A percentile compares a stretch with the other conserved stretches of the same genome.
These are phyloP conservation scores for Orussus abietinus DNA, from an alignment of 1,140 invertebrate species.

Conservation along the genomic window DNA sequence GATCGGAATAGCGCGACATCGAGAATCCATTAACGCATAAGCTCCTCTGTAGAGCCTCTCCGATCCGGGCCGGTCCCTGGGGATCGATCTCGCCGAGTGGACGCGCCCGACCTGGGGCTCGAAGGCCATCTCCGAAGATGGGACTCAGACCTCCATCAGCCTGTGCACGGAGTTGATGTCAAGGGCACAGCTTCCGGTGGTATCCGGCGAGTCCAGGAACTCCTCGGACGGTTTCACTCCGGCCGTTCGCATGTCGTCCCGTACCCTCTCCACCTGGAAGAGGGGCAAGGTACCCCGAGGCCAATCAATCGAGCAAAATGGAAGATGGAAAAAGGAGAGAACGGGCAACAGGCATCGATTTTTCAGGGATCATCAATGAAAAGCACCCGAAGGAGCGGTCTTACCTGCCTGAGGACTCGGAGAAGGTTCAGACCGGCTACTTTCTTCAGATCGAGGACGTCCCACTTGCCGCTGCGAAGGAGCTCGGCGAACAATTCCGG, in stretches of 20 bases:
- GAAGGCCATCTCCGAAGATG: conserved; percentile 1
- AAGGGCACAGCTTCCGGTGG: conserved; percentile 41
- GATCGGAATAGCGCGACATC: no score
- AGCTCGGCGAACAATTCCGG: conserved; percentile 80
- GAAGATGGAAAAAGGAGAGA: conserved; percentile 2
- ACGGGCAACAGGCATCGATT: conserved; percentile 2
- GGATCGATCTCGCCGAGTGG: no score
- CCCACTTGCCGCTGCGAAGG: conserved; percentile 76
- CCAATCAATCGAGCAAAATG: no score
- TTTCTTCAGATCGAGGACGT: conserved; percentile 78
- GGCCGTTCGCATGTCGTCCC: conserved; percentile 51
- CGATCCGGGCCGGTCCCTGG: no score
- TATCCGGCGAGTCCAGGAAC: conserved; percentile 43
- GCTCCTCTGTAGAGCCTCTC: no score
- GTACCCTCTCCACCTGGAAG: conserved; percentile 40
- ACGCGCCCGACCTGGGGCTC: no score
- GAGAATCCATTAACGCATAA: no score
- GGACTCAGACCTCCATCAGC: conserved; percentile 40
- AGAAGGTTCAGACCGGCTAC: conserved; percentile 83
- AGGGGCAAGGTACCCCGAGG: no score
- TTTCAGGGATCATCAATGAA: conserved; percentile 1
- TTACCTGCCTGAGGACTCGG: conserved; percentile 61
- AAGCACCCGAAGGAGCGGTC: conserved; percentile 4
- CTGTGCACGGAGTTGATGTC: conserved; percentile 45
- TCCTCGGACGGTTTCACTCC: conserved; percentile 53